These are phyloP conservation scores for Todiramphus saurophagus DNA, from an alignment of 2,113 vertebrate species.

Conservation along the genomic window DNA sequence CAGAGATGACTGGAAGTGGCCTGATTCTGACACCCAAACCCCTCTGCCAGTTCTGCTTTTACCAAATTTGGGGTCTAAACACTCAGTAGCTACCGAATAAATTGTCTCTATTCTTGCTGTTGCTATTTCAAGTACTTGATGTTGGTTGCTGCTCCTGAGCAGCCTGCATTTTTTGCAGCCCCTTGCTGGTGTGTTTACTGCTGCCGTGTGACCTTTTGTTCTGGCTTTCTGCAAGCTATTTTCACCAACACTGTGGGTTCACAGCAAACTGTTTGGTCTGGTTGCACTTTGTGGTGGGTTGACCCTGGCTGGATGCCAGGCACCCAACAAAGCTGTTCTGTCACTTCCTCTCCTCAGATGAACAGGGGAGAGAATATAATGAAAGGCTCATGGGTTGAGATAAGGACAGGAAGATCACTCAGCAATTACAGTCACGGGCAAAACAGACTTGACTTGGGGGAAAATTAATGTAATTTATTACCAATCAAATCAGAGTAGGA, in stretches of 20 bases:
- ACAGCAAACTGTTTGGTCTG: neutral
- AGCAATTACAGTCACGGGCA: neutral
- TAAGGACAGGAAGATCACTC: neutral
- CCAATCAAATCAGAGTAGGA: neutral
- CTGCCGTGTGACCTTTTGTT: neutral
- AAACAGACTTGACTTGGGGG: neutral
- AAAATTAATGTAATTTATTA: neutral
- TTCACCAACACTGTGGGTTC: neutral
- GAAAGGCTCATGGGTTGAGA: neutral
- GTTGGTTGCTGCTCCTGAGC: neutral
- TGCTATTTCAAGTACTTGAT: neutral
- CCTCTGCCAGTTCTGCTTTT: neutral
- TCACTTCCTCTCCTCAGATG: neutral
- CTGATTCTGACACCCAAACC: neutral
- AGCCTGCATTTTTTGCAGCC: neutral
- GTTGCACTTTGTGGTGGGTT: neutral
- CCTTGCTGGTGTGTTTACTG: neutral
- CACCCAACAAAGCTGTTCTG: neutral
- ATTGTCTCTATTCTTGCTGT: neutral
- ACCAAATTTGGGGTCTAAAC: neutral
- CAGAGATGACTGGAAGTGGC: neutral
- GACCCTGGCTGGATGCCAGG: neutral
- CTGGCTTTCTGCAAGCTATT: neutral
- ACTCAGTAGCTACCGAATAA: neutral
- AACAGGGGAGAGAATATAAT: neutral